Evolutionary conservation across 2,113 vertebrate species (phyloP).

Genomic region (Philantomba maxwellii): DNA sequence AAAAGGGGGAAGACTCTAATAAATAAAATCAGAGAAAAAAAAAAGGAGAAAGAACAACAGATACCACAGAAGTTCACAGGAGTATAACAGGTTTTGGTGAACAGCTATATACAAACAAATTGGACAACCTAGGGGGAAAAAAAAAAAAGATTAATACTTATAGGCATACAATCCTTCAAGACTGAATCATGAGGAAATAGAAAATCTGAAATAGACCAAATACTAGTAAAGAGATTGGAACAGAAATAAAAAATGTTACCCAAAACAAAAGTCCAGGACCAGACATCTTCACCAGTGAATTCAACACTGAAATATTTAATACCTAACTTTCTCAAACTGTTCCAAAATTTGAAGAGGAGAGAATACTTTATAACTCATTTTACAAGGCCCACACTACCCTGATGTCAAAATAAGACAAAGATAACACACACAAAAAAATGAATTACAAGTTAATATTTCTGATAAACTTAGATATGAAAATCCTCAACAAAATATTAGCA

Average conservation of each 20-base stretch:
- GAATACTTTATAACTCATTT: not conserved
- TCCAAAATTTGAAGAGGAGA: not conserved
- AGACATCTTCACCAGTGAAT: not conserved
- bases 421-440: not conserved
- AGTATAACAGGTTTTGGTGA: not conserved
- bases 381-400: not conserved
- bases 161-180: not conserved
- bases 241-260: not conserved
- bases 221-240: not conserved
- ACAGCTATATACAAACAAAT: not conserved
- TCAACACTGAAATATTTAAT: not conserved
- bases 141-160: not conserved
- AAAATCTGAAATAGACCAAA: not conserved
- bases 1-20: not conserved
- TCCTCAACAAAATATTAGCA: not conserved
- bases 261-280: not conserved
- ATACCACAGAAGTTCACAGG: not conserved
- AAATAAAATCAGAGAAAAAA: not conserved
- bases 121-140: not conserved
- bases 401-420: not conserved
- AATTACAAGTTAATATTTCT: not conserved
- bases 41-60: not conserved
- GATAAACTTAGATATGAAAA: not conserved
- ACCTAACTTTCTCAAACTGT: not conserved
- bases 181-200: not conserved